Evolutionary conservation across 2,113 vertebrate genomes (phyloP).

Genomic region (Anser brachyrhynchus): DNA sequence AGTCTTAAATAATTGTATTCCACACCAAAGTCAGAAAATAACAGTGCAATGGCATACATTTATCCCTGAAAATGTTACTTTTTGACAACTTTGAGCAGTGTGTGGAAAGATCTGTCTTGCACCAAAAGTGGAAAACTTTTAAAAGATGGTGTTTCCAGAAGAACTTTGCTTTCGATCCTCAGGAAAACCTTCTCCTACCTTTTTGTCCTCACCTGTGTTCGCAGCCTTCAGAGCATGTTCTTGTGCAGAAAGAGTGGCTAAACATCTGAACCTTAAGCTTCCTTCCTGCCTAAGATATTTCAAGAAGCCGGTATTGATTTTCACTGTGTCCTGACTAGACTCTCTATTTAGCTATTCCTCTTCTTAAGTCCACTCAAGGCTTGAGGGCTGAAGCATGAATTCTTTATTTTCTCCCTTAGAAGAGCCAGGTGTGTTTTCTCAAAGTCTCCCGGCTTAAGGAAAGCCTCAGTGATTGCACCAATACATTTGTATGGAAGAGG

Average conservation of each 20-base stretch:
- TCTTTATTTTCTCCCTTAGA: conserved; percentile 18
- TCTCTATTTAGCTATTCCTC: conserved; percentile 18
- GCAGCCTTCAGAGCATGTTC: background rate
- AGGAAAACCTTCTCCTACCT: background rate
- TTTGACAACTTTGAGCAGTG: background rate
- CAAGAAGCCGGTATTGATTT: conserved; percentile 28
- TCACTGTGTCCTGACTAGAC: background rate
- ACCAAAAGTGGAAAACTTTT: conserved; percentile 1
- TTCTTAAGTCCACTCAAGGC: conserved; percentile 25
- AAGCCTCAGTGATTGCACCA: conserved; percentile 15
- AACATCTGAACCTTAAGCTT: conserved; percentile 27
- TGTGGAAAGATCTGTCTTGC: background rate
- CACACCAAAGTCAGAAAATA: conserved; percentile 22
- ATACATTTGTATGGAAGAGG: conserved; percentile 41
- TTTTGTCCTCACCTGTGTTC: background rate
- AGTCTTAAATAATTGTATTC: conserved; percentile 58
- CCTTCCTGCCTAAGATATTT: conserved; percentile 56
- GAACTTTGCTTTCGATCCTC: background rate
- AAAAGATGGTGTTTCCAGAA: background rate
- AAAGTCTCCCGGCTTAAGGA: conserved; percentile 11
- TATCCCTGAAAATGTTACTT: background rate
- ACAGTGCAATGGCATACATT: background rate
- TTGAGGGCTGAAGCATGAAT: background rate
- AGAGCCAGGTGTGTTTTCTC: conserved; percentile 56
- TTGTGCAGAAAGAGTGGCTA: background rate